phyloP scores from a whole-genome alignment of 2,113 vertebrate genomes.

The Sinosuthora webbiana region DNA sequence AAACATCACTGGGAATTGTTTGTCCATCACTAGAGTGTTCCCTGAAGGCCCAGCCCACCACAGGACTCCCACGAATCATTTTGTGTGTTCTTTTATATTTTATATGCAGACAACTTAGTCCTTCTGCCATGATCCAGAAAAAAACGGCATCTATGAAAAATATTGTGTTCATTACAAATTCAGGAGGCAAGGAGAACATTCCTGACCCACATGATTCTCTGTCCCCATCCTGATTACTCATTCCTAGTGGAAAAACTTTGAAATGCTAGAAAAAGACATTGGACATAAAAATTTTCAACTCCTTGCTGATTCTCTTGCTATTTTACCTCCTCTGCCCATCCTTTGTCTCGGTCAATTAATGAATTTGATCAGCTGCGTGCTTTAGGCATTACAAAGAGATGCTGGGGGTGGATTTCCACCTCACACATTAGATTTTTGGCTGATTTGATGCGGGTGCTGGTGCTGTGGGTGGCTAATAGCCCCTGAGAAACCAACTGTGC shows the following conservation, averaged over 20 bases:
- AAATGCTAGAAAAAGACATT: not conserved
- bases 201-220: not conserved
- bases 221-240: not conserved
- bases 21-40: not conserved
- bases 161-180: not conserved
- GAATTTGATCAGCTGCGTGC: not conserved
- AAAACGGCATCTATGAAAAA: not conserved
- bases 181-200: not conserved
- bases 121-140: not conserved
- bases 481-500: not conserved
- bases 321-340: not conserved
- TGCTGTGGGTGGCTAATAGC: slow-evolving; percentile 1
- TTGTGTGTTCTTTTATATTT: not conserved
- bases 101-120: not conserved
- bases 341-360: not conserved
- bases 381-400: not conserved
- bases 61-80: not conserved
- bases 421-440: not conserved
- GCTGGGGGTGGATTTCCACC: not conserved
- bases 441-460: not conserved
- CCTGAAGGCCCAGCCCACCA: not conserved
- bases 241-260: not conserved
- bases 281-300: not conserved
- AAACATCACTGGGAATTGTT: not conserved
- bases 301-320: not conserved